Evolutionary conservation across 2,888 invertebrate genomes (phyloP).

Genomic region (Byasa hedistus): DNA sequence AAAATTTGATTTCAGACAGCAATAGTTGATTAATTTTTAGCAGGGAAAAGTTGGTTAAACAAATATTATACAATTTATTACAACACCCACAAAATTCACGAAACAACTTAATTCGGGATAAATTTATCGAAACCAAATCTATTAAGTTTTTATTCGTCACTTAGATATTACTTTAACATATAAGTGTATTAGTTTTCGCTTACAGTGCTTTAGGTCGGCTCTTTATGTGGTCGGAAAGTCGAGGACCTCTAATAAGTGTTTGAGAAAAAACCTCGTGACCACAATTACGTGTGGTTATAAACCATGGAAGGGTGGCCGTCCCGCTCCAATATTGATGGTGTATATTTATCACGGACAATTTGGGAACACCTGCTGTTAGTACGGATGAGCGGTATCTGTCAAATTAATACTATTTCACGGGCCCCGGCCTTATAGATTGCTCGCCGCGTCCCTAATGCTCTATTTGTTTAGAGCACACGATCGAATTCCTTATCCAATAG

Average conservation of each 20-base stretch:
- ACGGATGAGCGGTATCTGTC: conserved; percentile 62
- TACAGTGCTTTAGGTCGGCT: background rate
- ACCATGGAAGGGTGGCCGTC: conserved; percentile 59
- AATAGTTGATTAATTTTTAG: background rate
- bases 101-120: background rate
- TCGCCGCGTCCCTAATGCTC: conserved; percentile 50
- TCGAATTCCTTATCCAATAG: conserved; percentile 43
- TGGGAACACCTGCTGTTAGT: conserved; percentile 74
- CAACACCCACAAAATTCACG: background rate
- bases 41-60: background rate
- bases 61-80: conserved; percentile 3
- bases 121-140: too few species aligned
- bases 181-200: too few species aligned
- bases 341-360: conserved; percentile 73
- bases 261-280: conserved; percentile 45
- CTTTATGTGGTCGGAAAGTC: conserved; percentile 35
- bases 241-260: conserved; percentile 38
- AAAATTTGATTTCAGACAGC: background rate
- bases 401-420: conserved; percentile 57
- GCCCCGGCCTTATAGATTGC: conserved; percentile 44
- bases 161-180: too few species aligned
- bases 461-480: conserved; percentile 45
- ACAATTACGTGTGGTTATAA: conserved; percentile 57
- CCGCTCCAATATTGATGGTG: conserved; percentile 63
- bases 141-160: too few species aligned